These are phyloP conservation scores for Propithecus coquereli DNA, from an alignment of 2,113 vertebrate genomes.

Conservation along the genomic window DNA sequence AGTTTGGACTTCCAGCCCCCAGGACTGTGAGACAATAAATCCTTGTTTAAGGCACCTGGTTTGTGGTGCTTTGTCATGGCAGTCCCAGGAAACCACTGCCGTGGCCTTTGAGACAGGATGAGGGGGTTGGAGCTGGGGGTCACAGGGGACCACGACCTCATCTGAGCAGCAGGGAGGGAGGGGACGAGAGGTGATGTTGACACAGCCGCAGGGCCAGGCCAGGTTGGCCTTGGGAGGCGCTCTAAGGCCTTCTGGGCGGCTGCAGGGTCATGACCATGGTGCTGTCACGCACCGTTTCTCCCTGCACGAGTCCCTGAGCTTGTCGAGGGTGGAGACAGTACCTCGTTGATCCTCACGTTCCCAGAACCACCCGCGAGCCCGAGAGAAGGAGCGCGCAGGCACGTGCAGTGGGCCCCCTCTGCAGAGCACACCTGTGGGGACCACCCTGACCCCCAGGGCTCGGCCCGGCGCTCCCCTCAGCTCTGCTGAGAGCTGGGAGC, in stretches of 20 bases:
- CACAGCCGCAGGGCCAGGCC: background rate
- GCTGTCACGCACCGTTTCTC: accelerated
- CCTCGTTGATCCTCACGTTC: background rate
- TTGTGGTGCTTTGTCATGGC: background rate
- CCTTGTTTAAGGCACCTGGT: background rate
- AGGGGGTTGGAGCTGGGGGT: background rate
- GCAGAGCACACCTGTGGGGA: too few species aligned
- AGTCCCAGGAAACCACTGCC: background rate
- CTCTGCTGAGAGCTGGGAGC: too few species aligned
- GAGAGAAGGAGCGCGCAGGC: background rate
- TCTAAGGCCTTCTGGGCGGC: background rate
- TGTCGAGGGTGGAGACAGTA: background rate
- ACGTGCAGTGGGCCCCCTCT: accelerated
- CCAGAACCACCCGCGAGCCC: accelerated
- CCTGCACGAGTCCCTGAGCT: accelerated
- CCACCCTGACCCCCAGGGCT: too few species aligned
- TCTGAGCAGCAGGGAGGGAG: background rate
- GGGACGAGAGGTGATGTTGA: accelerated
- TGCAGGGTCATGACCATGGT: accelerated
- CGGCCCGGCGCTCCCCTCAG: too few species aligned
- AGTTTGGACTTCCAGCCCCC: background rate
- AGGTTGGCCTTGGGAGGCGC: accelerated
- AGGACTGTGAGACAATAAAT: background rate
- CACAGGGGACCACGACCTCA: accelerated
- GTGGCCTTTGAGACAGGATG: background rate